A percentile compares a stretch with the other conserved stretches of the same genome.
Conservation (phyloP, 2,797 vertebrate species). For the Anisognathus igniventris region DNA sequence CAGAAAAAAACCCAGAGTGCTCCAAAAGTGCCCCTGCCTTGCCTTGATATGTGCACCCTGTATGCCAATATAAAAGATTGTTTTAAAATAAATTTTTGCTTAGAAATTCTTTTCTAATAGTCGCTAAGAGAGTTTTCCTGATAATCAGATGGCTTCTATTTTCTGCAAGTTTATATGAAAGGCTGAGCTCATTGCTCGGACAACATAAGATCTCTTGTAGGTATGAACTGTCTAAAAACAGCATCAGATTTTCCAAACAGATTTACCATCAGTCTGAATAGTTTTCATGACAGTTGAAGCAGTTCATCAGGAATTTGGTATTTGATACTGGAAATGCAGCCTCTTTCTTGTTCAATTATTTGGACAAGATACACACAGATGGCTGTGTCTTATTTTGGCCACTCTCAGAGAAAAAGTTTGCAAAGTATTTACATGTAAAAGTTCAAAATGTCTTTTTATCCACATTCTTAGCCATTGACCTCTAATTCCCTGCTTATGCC, state of each 20-base stretch:
- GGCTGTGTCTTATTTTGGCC: not conserved
- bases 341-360: not conserved
- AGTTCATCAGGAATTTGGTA: not conserved
- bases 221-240: not conserved
- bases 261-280: not conserved
- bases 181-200: not conserved
- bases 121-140: not conserved
- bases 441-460: not conserved
- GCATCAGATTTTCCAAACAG: not conserved
- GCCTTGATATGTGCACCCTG: not conserved
- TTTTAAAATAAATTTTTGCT: not conserved
- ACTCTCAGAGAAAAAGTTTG: not conserved
- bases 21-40: not conserved
- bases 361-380: not conserved
- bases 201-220: not conserved
- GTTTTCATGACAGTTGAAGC: not conserved
- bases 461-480: not conserved
- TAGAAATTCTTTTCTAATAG: not conserved
- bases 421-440: not conserved
- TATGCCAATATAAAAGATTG: not conserved
- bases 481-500: not conserved
- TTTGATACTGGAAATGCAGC: not conserved
- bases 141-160: not conserved
- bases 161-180: not conserved
- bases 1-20: not conserved